Percentiles rank a stretch among this genome's conserved stretches.
Conservation (phyloP, 2,888 invertebrate genomes). For the Leucozona laternaria region DNA sequence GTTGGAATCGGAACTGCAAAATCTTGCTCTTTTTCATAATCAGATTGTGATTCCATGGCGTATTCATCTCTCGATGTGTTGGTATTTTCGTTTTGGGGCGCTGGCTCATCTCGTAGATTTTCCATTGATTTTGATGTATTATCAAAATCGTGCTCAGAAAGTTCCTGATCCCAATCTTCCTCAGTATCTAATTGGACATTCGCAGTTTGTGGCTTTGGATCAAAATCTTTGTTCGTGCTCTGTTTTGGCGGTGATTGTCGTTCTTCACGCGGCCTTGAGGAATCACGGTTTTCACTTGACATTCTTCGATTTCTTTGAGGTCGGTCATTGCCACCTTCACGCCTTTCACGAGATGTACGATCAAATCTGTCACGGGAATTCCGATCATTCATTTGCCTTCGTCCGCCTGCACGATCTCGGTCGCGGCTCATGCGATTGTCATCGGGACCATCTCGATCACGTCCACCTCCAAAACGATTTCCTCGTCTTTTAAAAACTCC, state of each 20-base stretch:
- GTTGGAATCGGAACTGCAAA: slow-evolving; percentile 24
- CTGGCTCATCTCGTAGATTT: slow-evolving; percentile 55
- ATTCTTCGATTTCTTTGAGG: slow-evolving; percentile 42
- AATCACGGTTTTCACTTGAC: slow-evolving; percentile 50
- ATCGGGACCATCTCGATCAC: slow-evolving; percentile 77
- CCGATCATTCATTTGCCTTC: slow-evolving; percentile 53
- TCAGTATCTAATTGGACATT: slow-evolving; percentile 80
- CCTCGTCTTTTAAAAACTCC: slow-evolving; percentile 79
- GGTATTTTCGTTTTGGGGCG: slow-evolving; percentile 27
- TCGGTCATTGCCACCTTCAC: slow-evolving; percentile 71
- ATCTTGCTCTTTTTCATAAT: slow-evolving; percentile 5
- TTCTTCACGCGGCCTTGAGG: slow-evolving; percentile 55
- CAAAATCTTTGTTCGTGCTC: slow-evolving; percentile 40
- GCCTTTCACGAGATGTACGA: slow-evolving; percentile 64
- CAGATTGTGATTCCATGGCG: not conserved
- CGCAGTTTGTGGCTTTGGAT: not conserved
- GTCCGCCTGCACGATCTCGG: slow-evolving; percentile 52
- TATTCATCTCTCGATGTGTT: slow-evolving; percentile 4
- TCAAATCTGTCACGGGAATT: slow-evolving; percentile 70
- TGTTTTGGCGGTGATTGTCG: slow-evolving; percentile 72
- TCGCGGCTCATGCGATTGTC: slow-evolving; percentile 73
- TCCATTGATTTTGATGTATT: slow-evolving; percentile 51
- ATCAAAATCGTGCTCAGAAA: slow-evolving; percentile 81
- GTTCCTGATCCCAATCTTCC: slow-evolving; percentile 82
- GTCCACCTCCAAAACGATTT: slow-evolving; percentile 80